Base-by-base conservation (phyloP, 2,113 vertebrate genomes). In the Myrmecophaga tridactyla region DNA sequence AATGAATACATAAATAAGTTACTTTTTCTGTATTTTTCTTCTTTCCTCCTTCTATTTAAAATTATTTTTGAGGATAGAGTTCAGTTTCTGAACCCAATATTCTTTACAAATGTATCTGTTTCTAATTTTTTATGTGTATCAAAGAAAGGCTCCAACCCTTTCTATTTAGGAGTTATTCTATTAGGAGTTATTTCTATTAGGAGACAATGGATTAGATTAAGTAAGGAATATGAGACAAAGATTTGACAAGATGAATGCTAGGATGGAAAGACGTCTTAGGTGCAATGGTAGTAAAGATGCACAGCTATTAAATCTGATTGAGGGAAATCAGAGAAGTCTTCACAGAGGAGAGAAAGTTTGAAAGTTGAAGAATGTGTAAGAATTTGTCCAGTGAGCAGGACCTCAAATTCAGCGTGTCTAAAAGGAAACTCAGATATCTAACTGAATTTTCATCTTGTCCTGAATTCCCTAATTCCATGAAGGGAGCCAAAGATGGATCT, bases 211-310 rank as follows among this genome's bases (percentile, higher is more conserved):
- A 7, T 6, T 31, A 75, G 31, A 41, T 75, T 41, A n/a, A 62
- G 20, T 72, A 21, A 3, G 11, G 25, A 53, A 10, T 4, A 5
- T 21, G 63, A 48, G 65, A n/a, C 18, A 6, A 20, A 46, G n/a
- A 21, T 27, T 36, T 70, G 63, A 78, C 14, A 25, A n/a, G 69
- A 15, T 41, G 27, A n/a, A 27, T 34, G 10, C 23, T 7, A 17
- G 25, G 10, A 1, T 20, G 23, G 1, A 29, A 18, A 6, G 18
- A 29, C 43, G 13, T 86, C 21, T 34, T 8, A 2, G 3, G 3
- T 21, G 3, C 29, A 1, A 2, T 10, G 39, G 36, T 6, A 0
- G 4, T 3, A 9, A 1, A 43, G 48, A 18, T 4, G 27, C 9
- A 29, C 34, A 29, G 36, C 6, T 1, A 0, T 29, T 3, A 0